Conservation (phyloP, 1,140 invertebrate genomes). For the Bombus cullumanus region DNA sequence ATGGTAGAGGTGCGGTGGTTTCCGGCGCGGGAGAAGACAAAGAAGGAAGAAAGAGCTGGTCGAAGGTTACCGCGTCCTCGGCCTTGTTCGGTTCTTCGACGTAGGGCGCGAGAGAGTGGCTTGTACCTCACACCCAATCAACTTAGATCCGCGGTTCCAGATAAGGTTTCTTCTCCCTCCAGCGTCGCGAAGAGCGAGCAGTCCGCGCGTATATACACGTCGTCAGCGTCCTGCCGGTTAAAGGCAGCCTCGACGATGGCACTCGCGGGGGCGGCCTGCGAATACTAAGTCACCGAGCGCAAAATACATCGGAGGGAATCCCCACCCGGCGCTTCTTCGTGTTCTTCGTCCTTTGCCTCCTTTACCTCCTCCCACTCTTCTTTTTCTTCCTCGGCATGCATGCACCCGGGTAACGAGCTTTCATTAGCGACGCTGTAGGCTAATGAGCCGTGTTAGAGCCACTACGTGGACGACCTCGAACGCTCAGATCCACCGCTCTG, state of each 20-base stretch:
- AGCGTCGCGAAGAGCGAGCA: background rate
- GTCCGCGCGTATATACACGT: constrained; percentile 19
- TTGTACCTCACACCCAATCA: constrained; percentile 82
- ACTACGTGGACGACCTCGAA: constrained; percentile 60
- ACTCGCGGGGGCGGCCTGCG: constrained; percentile 69
- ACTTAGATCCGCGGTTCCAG: constrained; percentile 78
- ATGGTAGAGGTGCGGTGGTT: background rate
- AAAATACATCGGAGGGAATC: constrained; percentile 66
- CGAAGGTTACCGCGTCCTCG: constrained; percentile 69
- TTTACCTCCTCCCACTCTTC: constrained; percentile 27
- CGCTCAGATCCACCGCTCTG: constrained; percentile 52
- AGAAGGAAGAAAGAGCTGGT: constrained; percentile 36
- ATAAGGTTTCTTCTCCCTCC: constrained; percentile 69
- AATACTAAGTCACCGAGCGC: constrained; percentile 74
- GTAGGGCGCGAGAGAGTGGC: constrained; percentile 75
- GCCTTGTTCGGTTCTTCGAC: constrained; percentile 65
- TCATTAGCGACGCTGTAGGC: constrained; percentile 82
- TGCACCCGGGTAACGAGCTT: constrained; percentile 81
- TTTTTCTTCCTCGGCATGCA: constrained; percentile 67
- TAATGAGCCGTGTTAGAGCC: constrained; percentile 80
- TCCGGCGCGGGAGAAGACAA: background rate
- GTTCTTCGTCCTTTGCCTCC: constrained; percentile 38
- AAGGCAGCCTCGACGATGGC: constrained; percentile 24
- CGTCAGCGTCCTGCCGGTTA: constrained; percentile 41
- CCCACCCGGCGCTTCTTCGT: constrained; percentile 43